Base-by-base conservation (phyloP, 2,797 vertebrate genomes). In the Chelon labrosus region DNA sequence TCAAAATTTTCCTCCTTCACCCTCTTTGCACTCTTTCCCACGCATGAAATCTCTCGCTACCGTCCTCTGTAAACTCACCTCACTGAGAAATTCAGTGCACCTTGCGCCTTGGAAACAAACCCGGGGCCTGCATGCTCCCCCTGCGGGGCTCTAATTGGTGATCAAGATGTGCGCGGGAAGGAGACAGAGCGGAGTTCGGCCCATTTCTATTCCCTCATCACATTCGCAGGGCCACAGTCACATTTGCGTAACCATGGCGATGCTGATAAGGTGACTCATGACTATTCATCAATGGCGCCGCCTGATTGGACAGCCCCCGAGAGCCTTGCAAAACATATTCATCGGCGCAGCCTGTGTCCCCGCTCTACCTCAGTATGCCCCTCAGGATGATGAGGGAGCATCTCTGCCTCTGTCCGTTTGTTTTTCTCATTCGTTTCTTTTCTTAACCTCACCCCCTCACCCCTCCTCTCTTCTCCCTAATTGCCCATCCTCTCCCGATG, bases 211-310 rank as follows among this genome's bases (percentile, higher is more conserved):
- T 89, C 87, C 85, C 89, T 90, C 88, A 85, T 88, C 88, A 79
- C 81, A 87, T 90, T 90, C 85, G 74, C 79, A 71, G 74, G 85
- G 82, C 86, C 88, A 82, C 84, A 84, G 87, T 86, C 87, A 89
- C 92, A 89, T 91, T 87, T 82, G 84, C 56, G 91, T 93, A 86
- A 81, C 92, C 91, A 93, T 92, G 92, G 92, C 55, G 82, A 94
- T 65, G 83, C 85, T 89, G 88, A 90, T 92, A 91, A 90, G 90
- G 85, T 93, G 91, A 92, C 88, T 93, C 89, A 91, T 93, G 87
- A 93, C 87, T 93, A 92, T 94, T 94, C 92, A 93, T 93, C 85
- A 88, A 64, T 77, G 80, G 85, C n/a, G 62, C 79, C 2, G 83
- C 75, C 83, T 92, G 90, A 92, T 92, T 92, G 91, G 88, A 88